Conservation (phyloP, 1,140 invertebrate genomes). For the Neuroterus valhalla region DNA sequence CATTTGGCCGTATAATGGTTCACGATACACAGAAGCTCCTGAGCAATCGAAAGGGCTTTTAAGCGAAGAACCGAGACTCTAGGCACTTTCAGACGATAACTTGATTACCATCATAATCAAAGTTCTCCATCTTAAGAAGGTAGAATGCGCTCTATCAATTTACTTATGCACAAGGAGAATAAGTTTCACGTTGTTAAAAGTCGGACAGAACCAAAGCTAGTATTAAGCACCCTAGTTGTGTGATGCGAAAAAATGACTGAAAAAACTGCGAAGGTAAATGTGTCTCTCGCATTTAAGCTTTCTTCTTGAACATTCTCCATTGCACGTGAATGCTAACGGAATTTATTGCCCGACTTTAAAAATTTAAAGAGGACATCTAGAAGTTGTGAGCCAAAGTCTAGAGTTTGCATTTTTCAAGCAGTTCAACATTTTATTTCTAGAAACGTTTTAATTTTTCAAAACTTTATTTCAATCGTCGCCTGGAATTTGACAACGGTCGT, state of each 20-base stretch:
- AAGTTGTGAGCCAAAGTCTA: no score
- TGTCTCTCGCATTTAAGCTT: neutral
- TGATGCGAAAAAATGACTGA: neutral
- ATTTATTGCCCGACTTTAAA: neutral
- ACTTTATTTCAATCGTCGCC: no score
- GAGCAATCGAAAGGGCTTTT: constrained; percentile 16
- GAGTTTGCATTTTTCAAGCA: no score
- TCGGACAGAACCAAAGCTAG: neutral
- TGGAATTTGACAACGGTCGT: no score
- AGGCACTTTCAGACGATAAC: constrained; percentile 14
- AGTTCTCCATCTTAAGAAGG: constrained; percentile 13
- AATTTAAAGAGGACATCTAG: neutral
- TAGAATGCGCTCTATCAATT: neutral
- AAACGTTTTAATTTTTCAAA: no score
- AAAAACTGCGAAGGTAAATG: neutral
- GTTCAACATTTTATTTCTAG: no score
- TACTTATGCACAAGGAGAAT: constrained; percentile 13
- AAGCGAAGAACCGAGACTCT: constrained; percentile 3
- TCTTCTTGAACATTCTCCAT: neutral
- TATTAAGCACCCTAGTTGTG: neutral
- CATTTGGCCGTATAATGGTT: neutral
- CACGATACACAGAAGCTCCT: constrained; percentile 8
- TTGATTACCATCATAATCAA: constrained; percentile 21
- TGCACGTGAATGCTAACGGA: neutral
- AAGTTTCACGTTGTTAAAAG: constrained; percentile 13